These are phyloP conservation scores for Abscondita cerata DNA, from an alignment of 2,888 invertebrate genomes.

Conservation along the genomic window DNA sequence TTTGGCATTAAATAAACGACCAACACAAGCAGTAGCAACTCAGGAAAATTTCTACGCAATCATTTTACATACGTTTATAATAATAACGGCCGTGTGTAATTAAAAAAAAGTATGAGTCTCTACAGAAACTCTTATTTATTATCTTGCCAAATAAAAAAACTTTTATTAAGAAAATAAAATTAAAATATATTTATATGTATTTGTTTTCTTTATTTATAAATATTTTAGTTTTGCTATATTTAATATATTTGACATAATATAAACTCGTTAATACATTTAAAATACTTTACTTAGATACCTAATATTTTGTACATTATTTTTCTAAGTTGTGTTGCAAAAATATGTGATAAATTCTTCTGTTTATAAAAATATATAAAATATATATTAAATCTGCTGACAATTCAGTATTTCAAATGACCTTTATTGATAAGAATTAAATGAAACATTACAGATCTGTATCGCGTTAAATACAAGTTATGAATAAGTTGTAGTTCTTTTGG, in stretches of 20 bases:
- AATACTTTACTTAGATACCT: conserved; percentile 24
- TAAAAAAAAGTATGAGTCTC: conserved; percentile 33
- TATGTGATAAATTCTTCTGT: conserved; percentile 33
- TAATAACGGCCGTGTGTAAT: conserved; percentile 33
- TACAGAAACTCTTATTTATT: conserved; percentile 35
- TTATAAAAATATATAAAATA: no score
- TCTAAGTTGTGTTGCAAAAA: conserved; percentile 31
- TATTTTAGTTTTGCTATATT: conserved; percentile 4
- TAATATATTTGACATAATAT: conserved; percentile 8
- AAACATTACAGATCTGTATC: conserved; percentile 12
- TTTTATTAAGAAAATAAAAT: conserved; percentile 26
- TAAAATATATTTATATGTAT: conserved; percentile 25
- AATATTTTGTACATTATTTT: conserved; percentile 31
- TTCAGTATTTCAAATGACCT: conserved; percentile 27
- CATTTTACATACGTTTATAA: conserved; percentile 19
- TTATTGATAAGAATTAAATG: conserved; percentile 20
- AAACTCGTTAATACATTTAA: conserved; percentile 16
- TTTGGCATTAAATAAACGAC: not conserved
- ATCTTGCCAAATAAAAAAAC: conserved; percentile 34
- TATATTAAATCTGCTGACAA: conserved; percentile 21
- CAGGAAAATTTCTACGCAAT: conserved; percentile 39
- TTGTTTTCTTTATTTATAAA: conserved; percentile 9
- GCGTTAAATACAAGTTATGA: not conserved
- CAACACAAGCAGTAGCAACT: conserved; percentile 25
- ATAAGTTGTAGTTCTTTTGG: conserved; percentile 18